Base-by-base conservation (phyloP, 2,888 invertebrate species). In the Rhorus exstirpatorius region DNA sequence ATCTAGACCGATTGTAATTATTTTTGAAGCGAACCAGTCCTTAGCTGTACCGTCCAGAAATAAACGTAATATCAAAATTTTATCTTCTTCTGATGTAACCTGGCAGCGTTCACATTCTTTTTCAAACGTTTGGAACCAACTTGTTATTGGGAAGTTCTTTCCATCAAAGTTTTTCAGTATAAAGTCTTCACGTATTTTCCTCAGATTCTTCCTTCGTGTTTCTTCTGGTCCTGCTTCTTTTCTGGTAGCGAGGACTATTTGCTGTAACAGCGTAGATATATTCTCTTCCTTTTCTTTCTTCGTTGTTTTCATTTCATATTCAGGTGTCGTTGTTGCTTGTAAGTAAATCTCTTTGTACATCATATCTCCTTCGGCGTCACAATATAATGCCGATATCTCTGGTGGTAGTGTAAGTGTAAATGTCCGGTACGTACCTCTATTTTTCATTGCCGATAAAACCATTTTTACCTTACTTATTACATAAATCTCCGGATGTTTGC, bases 21-120 rank as follows among this genome's bases (percentile, higher is more conserved):
- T 38, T n/a, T 79, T 83, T 53, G 76, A 83, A 1, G 76, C 3
- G 76, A 79, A 83, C 83, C 79, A 83, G 44, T 80, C 83, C 51
- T 76, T 80, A 3, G 76, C 83, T 60, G 75, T 79, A 1, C 79
- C 70, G 49, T 79, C 75, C n/a, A 79, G 63, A 26, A 79, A 83
- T 76, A 76, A 35, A 44, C 70, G 63, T 60, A 83, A 55, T 19
- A 71, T 83, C 75, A 78, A 26, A 55, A 80, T 83, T 80, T 53
- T 80, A 51, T 80, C 79, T 26, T 79, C 83, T 10, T 83, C 35
- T 67, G 71, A 71, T 26, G 55, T 46, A n/a, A 83, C 75, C n/a
- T 76, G 79, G 12, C 70, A 83, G 14, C 79, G 76, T 14, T 63
- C 83, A 44, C 76, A 83, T 76, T 83, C 79, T 76, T 79, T 79